phyloP scores from a whole-genome alignment of 2,888 invertebrate species.

The Drosophila nigricruria region DNA sequence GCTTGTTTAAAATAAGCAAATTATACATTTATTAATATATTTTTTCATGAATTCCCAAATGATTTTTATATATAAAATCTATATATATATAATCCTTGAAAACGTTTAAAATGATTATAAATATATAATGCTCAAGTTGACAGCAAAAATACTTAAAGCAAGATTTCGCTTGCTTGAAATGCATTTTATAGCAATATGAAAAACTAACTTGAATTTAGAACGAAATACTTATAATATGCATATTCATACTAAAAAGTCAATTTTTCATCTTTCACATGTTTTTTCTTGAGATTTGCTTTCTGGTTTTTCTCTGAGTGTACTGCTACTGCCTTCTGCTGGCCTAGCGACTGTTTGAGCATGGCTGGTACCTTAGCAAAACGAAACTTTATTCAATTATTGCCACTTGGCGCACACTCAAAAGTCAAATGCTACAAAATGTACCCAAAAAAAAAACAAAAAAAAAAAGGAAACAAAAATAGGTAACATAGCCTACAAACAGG shows the following conservation, averaged over 20 bases:
- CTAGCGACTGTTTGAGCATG: slow-evolving; percentile 28
- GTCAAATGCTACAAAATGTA: slow-evolving; percentile 42
- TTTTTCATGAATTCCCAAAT: too few relatives aligned
- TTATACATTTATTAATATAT: too few relatives aligned
- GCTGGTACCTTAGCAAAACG: slow-evolving; percentile 59
- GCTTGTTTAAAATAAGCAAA: not conserved
- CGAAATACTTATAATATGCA: not conserved
- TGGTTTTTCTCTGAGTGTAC: slow-evolving; percentile 26
- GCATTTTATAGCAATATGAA: too few relatives aligned
- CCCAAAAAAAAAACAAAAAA: slow-evolving; percentile 15
- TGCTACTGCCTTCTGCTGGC: slow-evolving; percentile 41
- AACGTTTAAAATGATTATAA: too few relatives aligned
- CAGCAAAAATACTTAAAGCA: too few relatives aligned
- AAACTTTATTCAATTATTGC: slow-evolving; percentile 75
- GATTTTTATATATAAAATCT: too few relatives aligned
- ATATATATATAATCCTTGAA: too few relatives aligned
- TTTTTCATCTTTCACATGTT: too few relatives aligned
- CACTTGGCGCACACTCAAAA: slow-evolving; percentile 63
- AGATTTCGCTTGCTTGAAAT: too few relatives aligned
- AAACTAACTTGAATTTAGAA: not conserved
- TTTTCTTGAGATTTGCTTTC: not conserved
- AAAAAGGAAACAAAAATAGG: not conserved
- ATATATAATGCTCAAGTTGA: too few relatives aligned
- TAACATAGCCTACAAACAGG: slow-evolving; percentile 29
- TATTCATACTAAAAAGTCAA: not conserved